Base-by-base conservation (phyloP, 2,797 vertebrate species). In the Eutrigla gurnardus region DNA sequence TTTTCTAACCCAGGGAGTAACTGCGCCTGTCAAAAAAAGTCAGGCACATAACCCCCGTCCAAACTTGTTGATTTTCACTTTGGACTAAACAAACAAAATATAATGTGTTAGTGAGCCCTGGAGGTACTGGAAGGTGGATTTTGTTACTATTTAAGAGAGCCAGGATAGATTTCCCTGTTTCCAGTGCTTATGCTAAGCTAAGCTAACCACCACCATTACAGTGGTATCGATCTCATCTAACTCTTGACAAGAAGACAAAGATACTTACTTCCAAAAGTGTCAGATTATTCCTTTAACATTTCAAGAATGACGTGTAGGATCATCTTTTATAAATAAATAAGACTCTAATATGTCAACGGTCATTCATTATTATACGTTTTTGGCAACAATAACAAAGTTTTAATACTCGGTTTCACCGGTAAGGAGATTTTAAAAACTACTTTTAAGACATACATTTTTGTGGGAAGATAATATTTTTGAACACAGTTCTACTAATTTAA, bases 171-270 rank as follows among this genome's bases (percentile, higher is more conserved):
- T 12, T 40, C 7, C n/a, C 6, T 2, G 25, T 62, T 68, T 18
- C 33, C 11, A 47, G 40, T 65, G 18, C 62, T 40, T 58, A 67
- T 25, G 9, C 45, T 36, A 62, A 39, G 17, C 40, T 37, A 62
- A 18, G 52, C 45, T 39, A 61, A 39, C 17, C 8, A 3, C 12
- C 4, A 49, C 6, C 9, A 4, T 8, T 25, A n/a, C n/a, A n/a
- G n/a, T n/a, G n/a, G n/a, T n/a, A n/a, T 25, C 25, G 1, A 1
- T 25, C 25, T 25, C 25, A 25, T 25, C 25, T 25, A 25, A 25
- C 25, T 25, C 25, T 25, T 25, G 25, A 25, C 25, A 25, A 25
- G 25, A 25, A 25, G 25, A 25, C 25, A 25, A 25, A 25, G 25
- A 25, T 25, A 25, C 25, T 25, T 25, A 25, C 47, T 25, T n/a